Conservation (phyloP, 1,140 invertebrate species). For the Palaemon carinicauda region DNA sequence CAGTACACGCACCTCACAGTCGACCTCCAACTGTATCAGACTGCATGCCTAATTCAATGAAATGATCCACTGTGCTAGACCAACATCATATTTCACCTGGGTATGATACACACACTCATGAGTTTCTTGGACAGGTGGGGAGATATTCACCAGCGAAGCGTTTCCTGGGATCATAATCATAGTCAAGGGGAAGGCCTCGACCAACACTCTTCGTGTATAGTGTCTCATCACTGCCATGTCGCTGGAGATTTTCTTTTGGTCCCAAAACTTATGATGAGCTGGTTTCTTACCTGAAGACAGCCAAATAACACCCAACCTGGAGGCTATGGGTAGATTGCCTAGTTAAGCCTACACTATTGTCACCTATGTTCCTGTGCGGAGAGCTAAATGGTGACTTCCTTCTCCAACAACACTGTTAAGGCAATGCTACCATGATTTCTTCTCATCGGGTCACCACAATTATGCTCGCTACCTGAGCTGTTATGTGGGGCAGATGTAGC, state of each 20-base stretch:
- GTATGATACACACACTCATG: neutral
- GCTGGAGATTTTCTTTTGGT: neutral
- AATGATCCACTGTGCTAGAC: neutral
- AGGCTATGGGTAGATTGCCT: neutral
- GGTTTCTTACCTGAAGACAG: too few relatives aligned
- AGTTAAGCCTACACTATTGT: neutral
- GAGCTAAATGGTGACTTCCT: neutral
- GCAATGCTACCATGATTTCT: neutral
- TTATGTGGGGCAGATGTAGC: neutral
- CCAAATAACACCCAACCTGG: neutral
- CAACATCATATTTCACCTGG: neutral
- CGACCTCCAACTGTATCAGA: neutral
- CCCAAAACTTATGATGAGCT: neutral
- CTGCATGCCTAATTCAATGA: neutral
- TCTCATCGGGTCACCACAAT: neutral
- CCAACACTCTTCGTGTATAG: neutral
- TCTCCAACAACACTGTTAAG: neutral
- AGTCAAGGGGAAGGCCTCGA: neutral
- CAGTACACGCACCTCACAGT: neutral
- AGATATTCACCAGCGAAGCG: neutral
- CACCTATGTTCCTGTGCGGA: neutral
- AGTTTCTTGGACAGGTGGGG: neutral
- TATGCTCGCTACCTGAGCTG: neutral
- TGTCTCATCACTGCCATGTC: conserved; percentile 5
- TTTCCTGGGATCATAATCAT: neutral